Evolutionary conservation across 2,113 vertebrate genomes (phyloP), one percentile per base, ranked within the genome.

Genomic region (Archocentrus centrarchus): DNA sequence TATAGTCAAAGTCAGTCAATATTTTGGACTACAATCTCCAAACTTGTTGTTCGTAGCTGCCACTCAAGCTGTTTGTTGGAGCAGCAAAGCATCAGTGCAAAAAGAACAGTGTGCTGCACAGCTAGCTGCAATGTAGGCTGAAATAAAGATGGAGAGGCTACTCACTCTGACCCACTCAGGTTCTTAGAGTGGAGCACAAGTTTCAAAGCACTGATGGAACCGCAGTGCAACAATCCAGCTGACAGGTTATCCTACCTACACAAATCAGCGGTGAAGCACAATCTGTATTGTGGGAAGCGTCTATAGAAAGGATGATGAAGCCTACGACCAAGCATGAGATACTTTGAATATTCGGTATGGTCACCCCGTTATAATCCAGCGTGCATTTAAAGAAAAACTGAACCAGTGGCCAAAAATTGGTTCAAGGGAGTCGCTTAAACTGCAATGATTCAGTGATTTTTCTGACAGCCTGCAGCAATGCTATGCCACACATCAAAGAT

Each of bases 391-490:
- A 61, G 84, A 88, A 58, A 90, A 59, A 57, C 44, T 91, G 5
- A 87, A 79, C 11, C 86, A 86, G 22, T 91, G 86, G 83, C 76
- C 84, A 78, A 90, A 81, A 15, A 88, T 86, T 73, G 13, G 64
- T 3, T 61, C 79, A 13, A 81, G 15, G 8, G 80, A 91, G 3
- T 87, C 81, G 13, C 5, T 76, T 50, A 89, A 88, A 57, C 17
- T 90, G 24, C 87, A 84, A 80, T 44, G 85, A 39, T 90, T 87
- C 6, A 82, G 77, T 84, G 87, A 90, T 62, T 89, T 89, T 89
- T 62, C 41, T 91, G 30, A 68, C 10, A 22, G 50, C 80, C 5
- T 90, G 83, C 9, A 88, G 68, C 11, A 77, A 92, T 63, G 81
- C 91, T 4, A 83, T 91, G 66, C 81, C 84, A 35, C 47, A 91